Evolutionary conservation across 2,888 invertebrate genomes (phyloP), one percentile per base, ranked within the genome.

Genomic region (Gastracanthus pulcherrimus): DNA sequence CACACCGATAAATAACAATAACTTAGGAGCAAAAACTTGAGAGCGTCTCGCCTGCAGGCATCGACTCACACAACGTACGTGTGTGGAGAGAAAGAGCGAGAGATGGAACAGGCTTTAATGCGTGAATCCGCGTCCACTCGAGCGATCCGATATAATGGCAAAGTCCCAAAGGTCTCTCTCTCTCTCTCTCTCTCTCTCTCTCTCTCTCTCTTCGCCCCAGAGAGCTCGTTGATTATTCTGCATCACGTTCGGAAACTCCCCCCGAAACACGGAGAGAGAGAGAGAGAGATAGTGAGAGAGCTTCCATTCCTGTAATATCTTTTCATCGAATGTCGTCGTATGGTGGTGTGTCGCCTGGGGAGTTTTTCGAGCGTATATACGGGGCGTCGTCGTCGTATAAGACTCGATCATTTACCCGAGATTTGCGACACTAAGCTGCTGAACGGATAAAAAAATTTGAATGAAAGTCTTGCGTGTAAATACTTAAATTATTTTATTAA

Each of bases 71-170:
- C 11, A 45, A 16, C 13, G 23, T 31, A 26, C 11, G 23, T 29
- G 38, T 23, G 51, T 38, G 41, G 36, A 66, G 72, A 64, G 19
- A 23, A 66, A 55, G 55, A 55, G 64, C 70, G n/a, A 71, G 64
- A n/a, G n/a, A n/a, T n/a, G n/a, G n/a, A n/a, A n/a, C 3, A 13
- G 64, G 41, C 29, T 66, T n/a, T 72, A 81, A 77, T 72, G 78
- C 78, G 75, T 78, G 70, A 78, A 82, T 78, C 78, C 75, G 82
- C 75, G 75, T 69, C 64, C 70, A 75, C 75, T 64, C 69, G 64
- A 66, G 78, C 78, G 71, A 55, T 58, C 19, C 74, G 41, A 36
- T 58, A 66, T 58, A 78, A 75, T 78, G 64, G 38, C 82, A n/a
- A 31, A 1, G 48, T 79, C 78, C 70, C 79, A 75, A 34, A 66